Evolutionary conservation across 2,888 invertebrate species (phyloP).

Genomic region (Leptinotarsa peninsularis): DNA sequence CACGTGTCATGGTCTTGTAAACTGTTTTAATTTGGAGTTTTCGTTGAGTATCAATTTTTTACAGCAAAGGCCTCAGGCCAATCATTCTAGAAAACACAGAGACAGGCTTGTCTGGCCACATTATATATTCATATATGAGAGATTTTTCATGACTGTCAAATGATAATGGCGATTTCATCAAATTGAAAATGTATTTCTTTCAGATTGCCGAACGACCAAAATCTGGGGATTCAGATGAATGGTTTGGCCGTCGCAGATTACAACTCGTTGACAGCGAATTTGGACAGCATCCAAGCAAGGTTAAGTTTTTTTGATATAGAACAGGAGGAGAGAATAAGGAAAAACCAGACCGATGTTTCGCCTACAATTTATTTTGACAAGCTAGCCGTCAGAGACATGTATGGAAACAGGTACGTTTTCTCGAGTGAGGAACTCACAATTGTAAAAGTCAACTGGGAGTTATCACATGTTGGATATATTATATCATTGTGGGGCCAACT

Average conservation of each 20-base stretch:
- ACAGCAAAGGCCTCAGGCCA: too few species aligned
- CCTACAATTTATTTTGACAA: conserved; percentile 57
- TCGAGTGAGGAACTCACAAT: not conserved
- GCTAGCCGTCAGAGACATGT: conserved; percentile 61
- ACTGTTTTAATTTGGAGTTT: too few species aligned
- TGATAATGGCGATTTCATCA: not conserved
- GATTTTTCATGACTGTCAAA: too few species aligned
- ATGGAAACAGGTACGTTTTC: conserved; percentile 62
- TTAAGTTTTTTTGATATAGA: conserved; percentile 58
- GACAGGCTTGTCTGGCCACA: too few species aligned
- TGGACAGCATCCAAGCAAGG: conserved; percentile 57
- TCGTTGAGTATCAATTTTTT: too few species aligned
- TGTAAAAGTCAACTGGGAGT: conserved; percentile 24
- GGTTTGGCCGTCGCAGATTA: conserved; percentile 63
- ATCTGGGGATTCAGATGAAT: conserved; percentile 58
- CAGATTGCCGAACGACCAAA: conserved; percentile 59
- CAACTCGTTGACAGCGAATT: conserved; percentile 55
- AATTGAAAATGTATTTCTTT: conserved; percentile 23
- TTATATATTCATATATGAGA: too few species aligned
- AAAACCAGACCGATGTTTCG: conserved; percentile 48
- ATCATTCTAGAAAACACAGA: too few species aligned
- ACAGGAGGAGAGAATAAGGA: conserved; percentile 54
- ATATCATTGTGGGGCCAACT: too few species aligned
- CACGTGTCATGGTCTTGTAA: too few species aligned
- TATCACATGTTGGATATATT: too few species aligned